These are phyloP conservation scores for Proteles cristata DNA, from an alignment of 2,113 vertebrate species.

Conservation along the genomic window DNA sequence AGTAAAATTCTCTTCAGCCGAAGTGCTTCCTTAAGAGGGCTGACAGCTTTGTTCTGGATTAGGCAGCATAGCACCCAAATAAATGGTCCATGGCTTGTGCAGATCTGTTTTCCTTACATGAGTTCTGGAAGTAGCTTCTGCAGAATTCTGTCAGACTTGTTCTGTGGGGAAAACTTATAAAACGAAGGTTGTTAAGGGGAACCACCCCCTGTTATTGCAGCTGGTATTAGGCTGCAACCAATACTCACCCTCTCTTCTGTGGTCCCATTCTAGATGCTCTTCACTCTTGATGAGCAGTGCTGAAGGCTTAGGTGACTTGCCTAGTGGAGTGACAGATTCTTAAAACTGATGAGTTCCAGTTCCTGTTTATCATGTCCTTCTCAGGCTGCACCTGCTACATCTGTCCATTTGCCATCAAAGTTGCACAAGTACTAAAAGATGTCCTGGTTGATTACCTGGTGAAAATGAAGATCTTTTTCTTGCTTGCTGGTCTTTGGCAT, in stretches of 20 bases:
- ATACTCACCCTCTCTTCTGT: neutral
- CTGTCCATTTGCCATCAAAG: neutral
- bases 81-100: no score
- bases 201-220: neutral
- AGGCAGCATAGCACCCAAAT: neutral
- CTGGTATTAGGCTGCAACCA: neutral
- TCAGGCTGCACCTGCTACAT: neutral
- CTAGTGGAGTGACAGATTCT: neutral
- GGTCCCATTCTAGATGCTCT: neutral
- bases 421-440: neutral
- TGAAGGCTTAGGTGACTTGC: neutral
- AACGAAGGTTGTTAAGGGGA: neutral
- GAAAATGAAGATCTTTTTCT: neutral
- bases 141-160: neutral
- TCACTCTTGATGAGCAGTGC: neutral
- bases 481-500: neutral
- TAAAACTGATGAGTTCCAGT: neutral
- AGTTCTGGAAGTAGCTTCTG: neutral
- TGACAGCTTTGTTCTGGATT: neutral
- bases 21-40: neutral
- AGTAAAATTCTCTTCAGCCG: neutral
- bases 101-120: neutral
- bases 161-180: neutral
- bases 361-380: neutral
- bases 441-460: neutral